Percentiles rank a stretch among this genome's conserved stretches.
phyloP scores from a whole-genome alignment of 2,888 invertebrate species.

The Bedellia somnulentella region DNA sequence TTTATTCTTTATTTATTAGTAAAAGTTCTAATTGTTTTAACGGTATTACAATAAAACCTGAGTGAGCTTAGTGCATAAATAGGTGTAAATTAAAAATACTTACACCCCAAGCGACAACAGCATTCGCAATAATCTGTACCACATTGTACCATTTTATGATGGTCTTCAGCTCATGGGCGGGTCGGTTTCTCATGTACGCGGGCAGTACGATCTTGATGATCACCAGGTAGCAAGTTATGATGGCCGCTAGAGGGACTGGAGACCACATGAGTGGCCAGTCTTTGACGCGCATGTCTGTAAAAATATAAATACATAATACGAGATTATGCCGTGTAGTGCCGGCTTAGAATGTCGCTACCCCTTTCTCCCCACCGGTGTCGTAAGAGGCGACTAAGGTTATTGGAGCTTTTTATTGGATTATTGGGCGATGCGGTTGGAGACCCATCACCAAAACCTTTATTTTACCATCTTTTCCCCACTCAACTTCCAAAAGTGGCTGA shows the following conservation, averaged over 20 bases:
- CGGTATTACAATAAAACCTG: too few species aligned
- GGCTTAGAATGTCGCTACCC: background rate
- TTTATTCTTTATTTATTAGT: too few species aligned
- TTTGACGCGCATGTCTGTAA: conserved; percentile 62
- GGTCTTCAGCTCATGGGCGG: conserved; percentile 66
- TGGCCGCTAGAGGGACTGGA: conserved; percentile 53
- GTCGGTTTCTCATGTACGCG: conserved; percentile 68
- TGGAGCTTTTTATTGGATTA: too few species aligned
- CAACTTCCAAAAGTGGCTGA: too few species aligned
- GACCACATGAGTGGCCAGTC: conserved; percentile 66
- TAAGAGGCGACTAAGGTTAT: too few species aligned
- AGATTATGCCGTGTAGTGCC: too few species aligned
- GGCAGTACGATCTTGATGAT: conserved; percentile 65
- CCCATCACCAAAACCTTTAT: too few species aligned
- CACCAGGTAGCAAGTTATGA: conserved; percentile 55
- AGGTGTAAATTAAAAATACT: too few species aligned
- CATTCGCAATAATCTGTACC: conserved; percentile 46
- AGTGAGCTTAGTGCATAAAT: too few species aligned
- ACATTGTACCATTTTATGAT: conserved; percentile 74
- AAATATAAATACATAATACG: conserved; percentile 1
- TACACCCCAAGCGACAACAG: conserved; percentile 71
- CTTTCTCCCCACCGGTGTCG: background rate
- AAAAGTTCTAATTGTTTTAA: too few species aligned
- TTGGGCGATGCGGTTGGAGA: too few species aligned
- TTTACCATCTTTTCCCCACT: too few species aligned